Evolutionary conservation across 2,797 vertebrate species (phyloP).

Genomic region (Pantherophis alleghaniensis): DNA sequence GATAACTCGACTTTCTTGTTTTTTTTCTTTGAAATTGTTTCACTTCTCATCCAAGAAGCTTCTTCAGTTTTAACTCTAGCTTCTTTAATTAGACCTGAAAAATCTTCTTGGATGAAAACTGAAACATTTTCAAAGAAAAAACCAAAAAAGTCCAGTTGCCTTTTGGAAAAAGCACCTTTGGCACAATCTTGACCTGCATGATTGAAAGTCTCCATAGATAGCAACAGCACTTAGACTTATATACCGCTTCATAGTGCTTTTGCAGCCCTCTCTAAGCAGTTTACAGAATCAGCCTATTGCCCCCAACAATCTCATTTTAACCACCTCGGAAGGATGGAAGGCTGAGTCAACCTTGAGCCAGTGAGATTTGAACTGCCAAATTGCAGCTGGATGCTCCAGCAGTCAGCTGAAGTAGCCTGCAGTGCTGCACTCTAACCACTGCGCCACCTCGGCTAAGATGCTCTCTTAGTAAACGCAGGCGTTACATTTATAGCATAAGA

Average conservation of each 20-base stretch:
- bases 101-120: not conserved
- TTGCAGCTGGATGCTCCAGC: too few species aligned
- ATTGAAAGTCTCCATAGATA: not conserved
- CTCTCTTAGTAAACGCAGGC: not conserved
- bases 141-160: not conserved
- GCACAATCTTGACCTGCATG: not conserved
- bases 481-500: not conserved
- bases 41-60: not conserved
- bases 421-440: too few species aligned
- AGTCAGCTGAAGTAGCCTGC: too few species aligned
- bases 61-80: not conserved
- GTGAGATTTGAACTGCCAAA: too few species aligned
- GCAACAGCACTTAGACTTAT: too few species aligned
- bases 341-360: too few species aligned
- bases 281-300: too few species aligned
- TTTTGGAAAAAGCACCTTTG: not conserved
- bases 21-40: not conserved
- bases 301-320: too few species aligned
- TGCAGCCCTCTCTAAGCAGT: too few species aligned
- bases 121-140: not conserved
- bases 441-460: not conserved
- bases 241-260: too few species aligned
- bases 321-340: too few species aligned
- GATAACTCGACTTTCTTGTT: not conserved
- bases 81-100: not conserved